Base-by-base conservation (phyloP, 2,113 vertebrate genomes). In the Pseudorasbora parva region DNA sequence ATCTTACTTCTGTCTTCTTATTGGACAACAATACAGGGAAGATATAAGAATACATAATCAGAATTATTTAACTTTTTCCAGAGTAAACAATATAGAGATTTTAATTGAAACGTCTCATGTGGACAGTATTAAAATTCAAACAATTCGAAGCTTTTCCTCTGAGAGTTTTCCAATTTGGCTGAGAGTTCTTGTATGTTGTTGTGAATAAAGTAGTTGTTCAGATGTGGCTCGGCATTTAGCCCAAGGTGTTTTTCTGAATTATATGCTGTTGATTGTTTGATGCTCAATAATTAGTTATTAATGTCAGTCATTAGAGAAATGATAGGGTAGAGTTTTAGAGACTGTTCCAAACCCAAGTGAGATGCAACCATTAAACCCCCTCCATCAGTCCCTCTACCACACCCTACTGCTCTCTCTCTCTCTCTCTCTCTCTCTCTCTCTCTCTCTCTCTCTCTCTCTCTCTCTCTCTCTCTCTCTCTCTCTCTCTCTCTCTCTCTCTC, bases 161-260 rank as follows among this genome's bases (percentile, higher is more conserved):
- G 41, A 25, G 11, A 12, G 41, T 47, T 71, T 45, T 71, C 11
- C 11, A 3, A 21, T 71, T 45, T 45, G 21, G 5, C 41, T 25
- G 2, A 72, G 41, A 23, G 21, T 23, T 11, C 41, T 71, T 14
- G 21, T 37, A 45, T 23, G 37, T 72, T 41, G 25, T 25, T 45
- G 68, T 47, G n/a, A 23, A 45, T 41, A 47, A 72, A 47, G 41
- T 41, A 47, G 41, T 72, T 11, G n/a, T 25, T 72, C 11, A 72
- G 41, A 45, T 72, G 68, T 25, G 68, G 41, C 41, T 72, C 14
- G 68, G 41, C 41, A 45, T 72, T 72, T 47, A 45, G 68, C 68
- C 68, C n/a, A 72, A 45, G 68, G 68, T 72, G 68, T 41, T 72
- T 5, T 12, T 45, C 41, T 72, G 68, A 72, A 72, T 72, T 47